phyloP scores from a whole-genome alignment of 2,113 vertebrate genomes.

The Leptobrachium ailaonicum region DNA sequence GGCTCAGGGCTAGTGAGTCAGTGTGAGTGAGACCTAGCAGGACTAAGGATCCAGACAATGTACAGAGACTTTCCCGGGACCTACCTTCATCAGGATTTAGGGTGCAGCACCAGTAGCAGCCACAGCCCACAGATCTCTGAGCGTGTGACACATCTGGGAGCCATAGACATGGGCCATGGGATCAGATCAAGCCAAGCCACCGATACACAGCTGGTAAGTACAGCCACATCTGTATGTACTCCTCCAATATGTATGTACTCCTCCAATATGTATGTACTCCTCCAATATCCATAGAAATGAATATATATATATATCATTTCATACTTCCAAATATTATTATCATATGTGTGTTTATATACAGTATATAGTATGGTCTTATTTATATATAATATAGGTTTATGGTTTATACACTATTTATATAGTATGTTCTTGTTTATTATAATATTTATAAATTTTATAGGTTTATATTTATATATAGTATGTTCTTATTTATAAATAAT shows the following conservation, averaged over 20 bases:
- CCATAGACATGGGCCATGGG: constrained; percentile 23
- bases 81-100: constrained; percentile 27
- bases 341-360: background rate
- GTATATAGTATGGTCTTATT: too few relatives aligned
- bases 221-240: background rate
- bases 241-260: background rate
- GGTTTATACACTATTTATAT: background rate
- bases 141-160: background rate
- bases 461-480: background rate
- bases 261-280: background rate
- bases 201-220: constrained; percentile 25
- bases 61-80: constrained; percentile 36
- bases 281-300: background rate
- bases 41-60: constrained; percentile 15
- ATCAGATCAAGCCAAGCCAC: background rate
- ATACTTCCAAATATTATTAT: background rate
- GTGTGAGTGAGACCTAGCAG: constrained; percentile 22
- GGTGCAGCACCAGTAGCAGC: constrained; percentile 26
- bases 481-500: too few relatives aligned
- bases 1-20: constrained; percentile 25
- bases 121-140: constrained; percentile 6
- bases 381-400: too few relatives aligned
- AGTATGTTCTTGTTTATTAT: background rate
- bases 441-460: too few relatives aligned
- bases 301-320: background rate